Evolutionary conservation across 2,797 vertebrate genomes (phyloP), one percentile per base, ranked within the genome.

Genomic region (Sebastes miniatus): DNA sequence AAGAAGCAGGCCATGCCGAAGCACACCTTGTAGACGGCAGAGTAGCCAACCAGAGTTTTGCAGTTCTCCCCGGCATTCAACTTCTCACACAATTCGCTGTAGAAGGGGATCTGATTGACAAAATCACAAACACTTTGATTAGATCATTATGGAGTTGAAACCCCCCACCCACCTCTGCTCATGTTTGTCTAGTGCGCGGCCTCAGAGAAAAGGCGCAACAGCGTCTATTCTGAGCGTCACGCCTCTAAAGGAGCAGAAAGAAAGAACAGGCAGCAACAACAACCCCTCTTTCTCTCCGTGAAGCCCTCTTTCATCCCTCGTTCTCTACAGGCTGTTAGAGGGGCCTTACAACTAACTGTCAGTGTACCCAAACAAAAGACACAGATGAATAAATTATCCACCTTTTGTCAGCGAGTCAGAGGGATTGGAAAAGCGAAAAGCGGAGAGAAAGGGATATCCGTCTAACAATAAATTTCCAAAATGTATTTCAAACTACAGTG

Each of bases 1-100:
- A 99, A 99, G 96, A 99, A 99, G 90, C 97, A 97, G 80, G 98
- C 97, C 98, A 99, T 99, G 88, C 99, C 99, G 20, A 99, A 99
- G 88, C 98, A 99, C 89, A 99, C 96, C 89, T 97, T 97, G 88
- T 99, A 99, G 50, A 99, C 99, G 0, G 98, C 98, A 0, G 98
- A 96, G 77, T 98, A 99, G 12, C 99, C 98, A 32, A 99, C 97
- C 72, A 99, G 93, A 73, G 94, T 95, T 91, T 97, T 96, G 31
- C 99, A 99, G 87, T 95, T 96, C 67, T 97, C 95, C 0, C 97
- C 98, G 0, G 97, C 97, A 39, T 97, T 96, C 79, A 99, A 91
- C 80, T 93, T 93, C 75, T 96, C 73, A 85, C 98, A 99, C 84
- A 99, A 78, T 2, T 96, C 70, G 20, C 79, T 91, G 85, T 97